Evolutionary conservation across 2,888 invertebrate genomes (phyloP).

Genomic region (Leptinotarsa juncta): DNA sequence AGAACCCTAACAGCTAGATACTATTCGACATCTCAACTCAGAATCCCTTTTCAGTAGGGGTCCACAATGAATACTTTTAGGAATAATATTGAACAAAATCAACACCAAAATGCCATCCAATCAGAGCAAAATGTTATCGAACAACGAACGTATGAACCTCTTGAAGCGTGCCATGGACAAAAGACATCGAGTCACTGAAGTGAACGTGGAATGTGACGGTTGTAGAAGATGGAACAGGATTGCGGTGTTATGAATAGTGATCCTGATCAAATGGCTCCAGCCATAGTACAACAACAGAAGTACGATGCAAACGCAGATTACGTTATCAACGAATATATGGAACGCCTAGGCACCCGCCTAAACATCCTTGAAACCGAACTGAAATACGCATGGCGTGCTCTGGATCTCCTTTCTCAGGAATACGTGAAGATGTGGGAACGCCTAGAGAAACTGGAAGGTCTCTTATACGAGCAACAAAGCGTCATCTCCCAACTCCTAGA

Average conservation of each 20-base stretch:
- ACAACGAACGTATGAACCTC: conserved; percentile 30
- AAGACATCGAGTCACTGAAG: neutral
- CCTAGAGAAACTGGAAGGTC: conserved; percentile 86
- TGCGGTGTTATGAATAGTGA: conserved; percentile 51
- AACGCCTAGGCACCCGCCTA: conserved; percentile 86
- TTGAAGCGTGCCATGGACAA: conserved; percentile 1
- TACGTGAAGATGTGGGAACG: conserved; percentile 95
- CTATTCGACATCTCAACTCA: neutral
- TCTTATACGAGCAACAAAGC: conserved; percentile 90
- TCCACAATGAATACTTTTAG: neutral
- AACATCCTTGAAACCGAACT: conserved; percentile 91
- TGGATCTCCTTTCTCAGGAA: conserved; percentile 90
- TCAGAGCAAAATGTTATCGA: neutral
- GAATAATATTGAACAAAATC: neutral
- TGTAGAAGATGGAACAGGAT: conserved; percentile 51
- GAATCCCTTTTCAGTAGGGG: neutral
- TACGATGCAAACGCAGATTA: conserved; percentile 72
- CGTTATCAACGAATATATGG: conserved; percentile 92
- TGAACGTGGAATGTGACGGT: conserved; percentile 32
- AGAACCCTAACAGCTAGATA: neutral
- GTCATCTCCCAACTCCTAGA: conserved; percentile 89
- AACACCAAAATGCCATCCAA: neutral
- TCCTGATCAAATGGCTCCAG: conserved; percentile 60
- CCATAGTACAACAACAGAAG: conserved; percentile 56
- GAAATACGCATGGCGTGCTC: conserved; percentile 91